Evolutionary conservation across 2,113 vertebrate genomes (phyloP).

Genomic region (Hiodon alosoides): DNA sequence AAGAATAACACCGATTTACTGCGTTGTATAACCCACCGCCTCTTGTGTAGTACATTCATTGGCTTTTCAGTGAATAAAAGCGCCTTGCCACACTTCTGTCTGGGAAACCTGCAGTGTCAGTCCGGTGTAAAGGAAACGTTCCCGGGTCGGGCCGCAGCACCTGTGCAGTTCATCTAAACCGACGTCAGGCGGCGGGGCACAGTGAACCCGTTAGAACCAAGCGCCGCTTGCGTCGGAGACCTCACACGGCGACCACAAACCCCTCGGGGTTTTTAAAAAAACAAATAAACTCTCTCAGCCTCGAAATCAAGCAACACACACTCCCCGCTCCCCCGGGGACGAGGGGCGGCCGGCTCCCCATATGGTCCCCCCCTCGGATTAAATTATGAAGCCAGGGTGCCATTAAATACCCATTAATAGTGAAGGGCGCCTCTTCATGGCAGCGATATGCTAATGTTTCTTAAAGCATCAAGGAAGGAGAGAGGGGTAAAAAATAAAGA

Average conservation of each 20-base stretch:
- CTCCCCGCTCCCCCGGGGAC: slow-evolving; percentile 40
- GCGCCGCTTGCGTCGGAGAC: slow-evolving; percentile 10
- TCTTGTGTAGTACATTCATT: background rate
- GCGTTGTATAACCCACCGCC: background rate
- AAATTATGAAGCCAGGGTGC: slow-evolving; percentile 43
- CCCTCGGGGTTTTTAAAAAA: slow-evolving; percentile 34
- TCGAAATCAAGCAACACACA: slow-evolving; percentile 30
- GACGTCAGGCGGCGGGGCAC: background rate
- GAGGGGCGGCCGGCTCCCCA: slow-evolving; percentile 49
- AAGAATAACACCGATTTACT: background rate
- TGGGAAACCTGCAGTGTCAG: background rate
- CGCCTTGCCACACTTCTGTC: background rate
- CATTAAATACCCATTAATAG: slow-evolving; percentile 66
- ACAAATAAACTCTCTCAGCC: slow-evolving; percentile 53
- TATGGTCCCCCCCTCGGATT: slow-evolving; percentile 54
- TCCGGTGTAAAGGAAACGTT: too few relatives aligned
- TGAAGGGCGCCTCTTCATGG: slow-evolving; percentile 48
- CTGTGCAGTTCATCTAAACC: slow-evolving; percentile 29
- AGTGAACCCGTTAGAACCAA: slow-evolving; percentile 36
- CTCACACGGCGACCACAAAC: background rate
- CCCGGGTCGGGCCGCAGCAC: background rate
- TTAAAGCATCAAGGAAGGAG: slow-evolving; percentile 25
- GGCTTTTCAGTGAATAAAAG: too few relatives aligned
- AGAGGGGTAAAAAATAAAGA: slow-evolving; percentile 26
- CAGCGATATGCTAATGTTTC: slow-evolving; percentile 58